Evolutionary conservation across 64 coral and sea anemone species (phyloP), one percentile per base, ranked within the genome.

Genomic region (Montipora efflorescens): DNA sequence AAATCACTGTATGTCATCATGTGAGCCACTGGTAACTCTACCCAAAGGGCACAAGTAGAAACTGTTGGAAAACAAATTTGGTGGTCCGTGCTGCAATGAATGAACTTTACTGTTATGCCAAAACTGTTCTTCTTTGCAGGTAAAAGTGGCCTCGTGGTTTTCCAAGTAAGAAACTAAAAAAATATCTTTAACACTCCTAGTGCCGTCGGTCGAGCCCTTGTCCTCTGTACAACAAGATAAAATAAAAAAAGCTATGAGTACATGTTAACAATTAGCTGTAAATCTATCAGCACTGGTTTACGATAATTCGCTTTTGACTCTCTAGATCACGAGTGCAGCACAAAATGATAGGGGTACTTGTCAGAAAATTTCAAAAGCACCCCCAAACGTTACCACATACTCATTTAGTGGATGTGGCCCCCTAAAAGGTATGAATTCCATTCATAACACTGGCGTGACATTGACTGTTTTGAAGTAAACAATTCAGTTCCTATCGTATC

Each of bases 121-220:
- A 90, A 86, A 47, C 90, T 80, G 68, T 92, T 92, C 75, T 76
- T 76, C 76, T 84, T 81, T 48, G 90, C 72, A 13, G 81, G 90
- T 84, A 76, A 92, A 83, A 92, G 14, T 66, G 90, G 90, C 66
- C 14, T 77, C 62, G 58, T 92, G 59, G 69, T 74, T 84, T 92
- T 92, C 43, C 72, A 25, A 25, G 25, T 25, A 25, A 25, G 25
- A 25, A 25, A 25, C 0, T 25, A 25, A 25, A 25, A 25, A 25
- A 25, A 25, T 25, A 25, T 25, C 25, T 25, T 25, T 25, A 57
- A 57, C 52, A 57, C 14, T 77, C 12, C 11, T 77, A 77, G 43
- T 48, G 43, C 57, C 57, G 64, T 67, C 64, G 64, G 64, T 67
- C 8, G 5, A 67, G 46, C 36, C 36, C 46, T 43, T 47, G 75